Evolutionary conservation across 1,140 invertebrate genomes (phyloP), one percentile per base, ranked within the genome.

Genomic region (Sitophilus oryzae): DNA sequence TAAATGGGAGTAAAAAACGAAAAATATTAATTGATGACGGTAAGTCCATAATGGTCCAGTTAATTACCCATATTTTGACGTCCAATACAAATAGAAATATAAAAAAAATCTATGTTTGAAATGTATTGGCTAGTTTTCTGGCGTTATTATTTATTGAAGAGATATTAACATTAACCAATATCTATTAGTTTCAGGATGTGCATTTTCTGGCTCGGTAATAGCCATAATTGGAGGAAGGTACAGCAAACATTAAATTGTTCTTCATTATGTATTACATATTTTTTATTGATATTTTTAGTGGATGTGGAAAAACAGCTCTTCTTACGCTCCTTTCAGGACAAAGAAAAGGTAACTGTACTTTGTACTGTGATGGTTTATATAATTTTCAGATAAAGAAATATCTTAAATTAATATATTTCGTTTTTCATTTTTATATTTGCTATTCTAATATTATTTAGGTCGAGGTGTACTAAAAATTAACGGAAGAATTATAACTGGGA

Each of bases 301-400:
- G 84, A 9, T 79, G 81, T 36, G 84, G 84, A 34, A 86, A 87
- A 74, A 88, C 84, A 23, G 83, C 83, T 18, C 63, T 88, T 6
- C 68, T 88, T 18, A 81, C 82, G 6, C 79, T 81, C 2, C 81
- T 86, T 56, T 84, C 83, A 65, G 77, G 80, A 52, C 74, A 83
- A 52, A 74, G 82, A 49, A 80, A 81, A 66, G 79, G 79, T 70
- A 61, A 57, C 52, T 41, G 38, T n/a, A n/a, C n/a, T n/a, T n/a
- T n/a, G n/a, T n/a, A n/a, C n/a, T n/a, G n/a, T n/a, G n/a, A n/a
- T n/a, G n/a, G n/a, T n/a, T n/a, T n/a, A n/a, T n/a, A n/a, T n/a
- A n/a, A n/a, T n/a, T n/a, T n/a, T n/a, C n/a, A n/a, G n/a, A n/a
- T n/a, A n/a, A n/a, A n/a, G n/a, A n/a, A n/a, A 41, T 41, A 49